phyloP scores from a whole-genome alignment of 2,888 invertebrate species.

The Melanotus villosus region DNA sequence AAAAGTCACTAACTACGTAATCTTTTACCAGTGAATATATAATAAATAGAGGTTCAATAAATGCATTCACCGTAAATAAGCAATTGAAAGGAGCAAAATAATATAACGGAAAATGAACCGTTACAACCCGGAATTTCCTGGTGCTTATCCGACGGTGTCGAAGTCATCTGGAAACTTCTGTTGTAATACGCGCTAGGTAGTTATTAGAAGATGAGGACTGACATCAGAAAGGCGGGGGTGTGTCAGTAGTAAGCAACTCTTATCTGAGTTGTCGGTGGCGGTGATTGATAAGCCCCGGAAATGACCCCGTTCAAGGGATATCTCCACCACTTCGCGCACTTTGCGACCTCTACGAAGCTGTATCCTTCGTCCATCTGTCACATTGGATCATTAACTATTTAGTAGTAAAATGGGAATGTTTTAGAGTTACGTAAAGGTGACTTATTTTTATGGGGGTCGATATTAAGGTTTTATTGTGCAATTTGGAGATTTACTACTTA shows the following conservation, averaged over 20 bases:
- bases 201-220: constrained; percentile 15
- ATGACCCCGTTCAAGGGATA: constrained; percentile 13
- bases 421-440: background rate
- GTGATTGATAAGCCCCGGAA: constrained; percentile 26
- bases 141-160: background rate
- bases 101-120: too few relatives aligned
- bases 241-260: constrained; percentile 16
- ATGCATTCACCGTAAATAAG: too few relatives aligned
- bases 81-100: too few relatives aligned
- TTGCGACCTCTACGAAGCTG: background rate
- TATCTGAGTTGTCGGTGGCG: constrained; percentile 20
- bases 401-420: background rate
- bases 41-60: too few relatives aligned
- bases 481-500: too few relatives aligned
- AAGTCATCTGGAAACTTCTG: background rate
- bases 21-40: too few relatives aligned
- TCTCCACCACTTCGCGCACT: constrained; percentile 6
- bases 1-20: too few relatives aligned
- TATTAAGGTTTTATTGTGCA: too few relatives aligned
- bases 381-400: background rate
- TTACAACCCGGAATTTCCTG: background rate
- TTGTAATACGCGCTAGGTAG: background rate
- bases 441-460: too few relatives aligned
- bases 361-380: constrained; percentile 9
- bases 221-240: constrained; percentile 33